phyloP scores from a whole-genome alignment of 1,140 invertebrate genomes.

The Cyphomyrmex costatus region DNA sequence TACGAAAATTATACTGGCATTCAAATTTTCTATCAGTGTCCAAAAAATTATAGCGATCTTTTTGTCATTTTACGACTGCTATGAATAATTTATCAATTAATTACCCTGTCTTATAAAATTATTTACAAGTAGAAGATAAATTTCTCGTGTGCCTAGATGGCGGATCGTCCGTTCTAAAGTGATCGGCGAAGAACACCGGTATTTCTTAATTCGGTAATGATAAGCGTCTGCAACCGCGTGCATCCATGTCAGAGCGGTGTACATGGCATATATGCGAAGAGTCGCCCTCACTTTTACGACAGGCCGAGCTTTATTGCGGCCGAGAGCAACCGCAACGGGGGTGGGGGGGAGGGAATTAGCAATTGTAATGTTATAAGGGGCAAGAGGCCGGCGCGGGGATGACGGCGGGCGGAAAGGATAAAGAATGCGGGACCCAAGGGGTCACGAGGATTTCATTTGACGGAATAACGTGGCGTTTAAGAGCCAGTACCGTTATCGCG shows the following conservation, averaged over 20 bases:
- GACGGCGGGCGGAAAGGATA: constrained; percentile 69
- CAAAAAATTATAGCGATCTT: neutral
- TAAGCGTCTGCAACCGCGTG: constrained; percentile 72
- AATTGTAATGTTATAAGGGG: constrained; percentile 87
- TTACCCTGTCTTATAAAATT: constrained; percentile 4
- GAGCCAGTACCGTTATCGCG: constrained; percentile 85
- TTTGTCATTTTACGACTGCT: neutral
- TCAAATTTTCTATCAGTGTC: neutral
- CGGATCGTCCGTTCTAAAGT: neutral
- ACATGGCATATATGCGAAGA: constrained; percentile 65
- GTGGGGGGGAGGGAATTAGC: too few relatives aligned
- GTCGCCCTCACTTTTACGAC: constrained; percentile 84
- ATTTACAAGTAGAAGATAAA: neutral
- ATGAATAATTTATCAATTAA: constrained; percentile 26
- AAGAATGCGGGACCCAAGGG: constrained; percentile 78
- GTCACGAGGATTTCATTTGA: constrained; percentile 85
- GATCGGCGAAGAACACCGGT: neutral
- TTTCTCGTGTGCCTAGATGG: neutral
- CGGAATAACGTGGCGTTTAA: constrained; percentile 86
- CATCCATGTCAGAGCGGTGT: constrained; percentile 70
- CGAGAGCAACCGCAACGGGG: constrained; percentile 81
- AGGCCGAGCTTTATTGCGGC: constrained; percentile 83
- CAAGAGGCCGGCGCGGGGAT: constrained; percentile 11
- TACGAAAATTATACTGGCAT: neutral
- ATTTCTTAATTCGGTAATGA: constrained; percentile 69